Percentiles rank a stretch among this genome's conserved stretches.
Evolutionary conservation across 2,888 invertebrate genomes (phyloP).

Genomic region (Drosophila peninsularis): DNA sequence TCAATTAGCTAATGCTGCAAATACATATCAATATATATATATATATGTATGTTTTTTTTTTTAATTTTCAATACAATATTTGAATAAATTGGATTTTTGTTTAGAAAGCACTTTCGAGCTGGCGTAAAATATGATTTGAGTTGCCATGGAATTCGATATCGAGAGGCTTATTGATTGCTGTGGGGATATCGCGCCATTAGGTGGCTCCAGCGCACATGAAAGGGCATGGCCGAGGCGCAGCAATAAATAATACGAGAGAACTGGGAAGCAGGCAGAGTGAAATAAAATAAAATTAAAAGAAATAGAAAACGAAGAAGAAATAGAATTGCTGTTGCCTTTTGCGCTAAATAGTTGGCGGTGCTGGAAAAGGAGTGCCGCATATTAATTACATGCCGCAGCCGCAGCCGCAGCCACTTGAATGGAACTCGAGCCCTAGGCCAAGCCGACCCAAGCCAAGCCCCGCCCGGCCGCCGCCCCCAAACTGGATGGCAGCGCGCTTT

Average conservation of each 20-base stretch:
- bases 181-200: slow-evolving; percentile 14
- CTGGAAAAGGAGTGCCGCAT: slow-evolving; percentile 75
- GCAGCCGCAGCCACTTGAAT: slow-evolving; percentile 53
- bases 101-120: slow-evolving; percentile 1
- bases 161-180: slow-evolving; percentile 17
- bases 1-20: neutral
- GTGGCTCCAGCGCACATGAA: slow-evolving; percentile 29
- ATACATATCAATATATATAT: neutral
- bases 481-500: slow-evolving; percentile 28
- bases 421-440: slow-evolving; percentile 55
- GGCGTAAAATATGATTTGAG: slow-evolving; percentile 2
- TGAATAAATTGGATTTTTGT: neutral
- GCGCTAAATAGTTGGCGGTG: slow-evolving; percentile 65
- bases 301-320: slow-evolving; percentile 2
- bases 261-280: slow-evolving; percentile 14
- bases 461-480: slow-evolving; percentile 7
- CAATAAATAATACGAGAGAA: slow-evolving; percentile 53
- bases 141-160: slow-evolving; percentile 27
- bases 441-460: slow-evolving; percentile 27
- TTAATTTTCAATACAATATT: neutral
- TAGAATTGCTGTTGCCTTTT: slow-evolving; percentile 52
- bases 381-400: slow-evolving; percentile 68
- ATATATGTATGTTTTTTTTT: neutral
- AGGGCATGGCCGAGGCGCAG: slow-evolving; percentile 42
- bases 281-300: neutral